phyloP scores from a whole-genome alignment of 2,888 invertebrate genomes.

The Acrobasis suavella region DNA sequence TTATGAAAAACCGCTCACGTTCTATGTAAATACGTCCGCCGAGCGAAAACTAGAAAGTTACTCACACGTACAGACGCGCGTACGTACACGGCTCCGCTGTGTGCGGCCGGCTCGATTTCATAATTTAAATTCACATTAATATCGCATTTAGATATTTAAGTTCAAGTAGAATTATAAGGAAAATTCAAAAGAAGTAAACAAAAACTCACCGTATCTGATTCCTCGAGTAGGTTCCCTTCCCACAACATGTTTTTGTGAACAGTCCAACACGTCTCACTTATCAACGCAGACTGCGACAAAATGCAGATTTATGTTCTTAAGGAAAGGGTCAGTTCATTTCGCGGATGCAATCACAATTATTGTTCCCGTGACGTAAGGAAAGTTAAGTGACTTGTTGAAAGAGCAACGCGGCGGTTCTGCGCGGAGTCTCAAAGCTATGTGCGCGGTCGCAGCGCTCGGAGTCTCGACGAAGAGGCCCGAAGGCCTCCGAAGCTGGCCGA shows the following conservation, averaged over 20 bases:
- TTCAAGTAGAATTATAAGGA: slow-evolving; percentile 25
- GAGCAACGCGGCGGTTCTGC: slow-evolving; percentile 62
- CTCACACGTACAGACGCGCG: slow-evolving; percentile 50
- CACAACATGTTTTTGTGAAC: slow-evolving; percentile 70
- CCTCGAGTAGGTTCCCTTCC: slow-evolving; percentile 73
- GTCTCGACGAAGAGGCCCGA: slow-evolving; percentile 59
- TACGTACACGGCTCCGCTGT: slow-evolving; percentile 37
- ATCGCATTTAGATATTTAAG: slow-evolving; percentile 41
- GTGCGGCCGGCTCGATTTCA: slow-evolving; percentile 61
- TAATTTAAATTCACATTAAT: slow-evolving; percentile 57
- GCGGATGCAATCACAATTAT: slow-evolving; percentile 48
- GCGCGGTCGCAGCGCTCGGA: slow-evolving; percentile 62
- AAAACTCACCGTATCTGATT: slow-evolving; percentile 72
- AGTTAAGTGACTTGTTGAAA: slow-evolving; percentile 40
- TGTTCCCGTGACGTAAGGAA: slow-evolving; percentile 67
- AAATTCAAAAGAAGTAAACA: slow-evolving; percentile 35
- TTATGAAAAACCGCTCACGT: slow-evolving; percentile 82
- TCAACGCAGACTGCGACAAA: slow-evolving; percentile 31
- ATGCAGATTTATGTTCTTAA: slow-evolving; percentile 33
- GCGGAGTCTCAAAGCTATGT: slow-evolving; percentile 65
- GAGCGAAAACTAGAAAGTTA: slow-evolving; percentile 82
- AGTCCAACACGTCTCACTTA: slow-evolving; percentile 67
- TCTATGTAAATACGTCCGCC: slow-evolving; percentile 75
- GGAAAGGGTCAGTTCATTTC: slow-evolving; percentile 58
- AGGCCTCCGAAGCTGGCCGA: slow-evolving; percentile 61